These are phyloP conservation scores for Arizona elegans DNA, from an alignment of 2,113 vertebrate species.

Conservation along the genomic window DNA sequence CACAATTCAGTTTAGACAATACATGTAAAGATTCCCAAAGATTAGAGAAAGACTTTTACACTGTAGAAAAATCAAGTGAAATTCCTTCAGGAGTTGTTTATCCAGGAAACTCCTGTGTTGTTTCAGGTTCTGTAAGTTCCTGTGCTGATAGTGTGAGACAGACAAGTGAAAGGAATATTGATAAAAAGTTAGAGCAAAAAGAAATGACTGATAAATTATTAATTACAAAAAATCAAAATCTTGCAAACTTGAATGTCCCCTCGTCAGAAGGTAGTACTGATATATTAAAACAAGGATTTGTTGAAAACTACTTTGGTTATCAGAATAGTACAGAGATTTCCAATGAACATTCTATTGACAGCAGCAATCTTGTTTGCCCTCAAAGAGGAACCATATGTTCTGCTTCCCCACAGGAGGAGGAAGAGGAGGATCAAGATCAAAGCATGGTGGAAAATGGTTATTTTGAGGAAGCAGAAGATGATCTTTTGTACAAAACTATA, in stretches of 20 bases:
- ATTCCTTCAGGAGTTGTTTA: constrained; percentile 58
- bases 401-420: constrained; percentile 71
- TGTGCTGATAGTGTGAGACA: constrained; percentile 37
- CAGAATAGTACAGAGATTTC: constrained; percentile 83
- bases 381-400: constrained; percentile 65
- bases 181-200: constrained; percentile 43
- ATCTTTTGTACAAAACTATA: constrained; percentile 71
- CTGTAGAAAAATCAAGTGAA: constrained; percentile 42
- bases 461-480: constrained; percentile 86
- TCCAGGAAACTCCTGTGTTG: constrained; percentile 51
- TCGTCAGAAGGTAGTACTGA: constrained; percentile 86
- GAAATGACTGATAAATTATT: constrained; percentile 44
- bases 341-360: constrained; percentile 78
- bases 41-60: constrained; percentile 40
- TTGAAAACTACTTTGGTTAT: constrained; percentile 95
- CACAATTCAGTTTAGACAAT: constrained; percentile 50
- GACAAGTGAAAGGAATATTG: constrained; percentile 48
- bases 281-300: constrained; percentile 89
- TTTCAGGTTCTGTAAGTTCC: constrained; percentile 63
- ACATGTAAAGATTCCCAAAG: constrained; percentile 47
- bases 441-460: constrained; percentile 97
- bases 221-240: constrained; percentile 53
- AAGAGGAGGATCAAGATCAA: constrained; percentile 80
- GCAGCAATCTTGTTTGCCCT: constrained; percentile 64
- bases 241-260: constrained; percentile 67